phyloP scores from a whole-genome alignment of 2,113 vertebrate genomes.

The Mionectes macconnelli region DNA sequence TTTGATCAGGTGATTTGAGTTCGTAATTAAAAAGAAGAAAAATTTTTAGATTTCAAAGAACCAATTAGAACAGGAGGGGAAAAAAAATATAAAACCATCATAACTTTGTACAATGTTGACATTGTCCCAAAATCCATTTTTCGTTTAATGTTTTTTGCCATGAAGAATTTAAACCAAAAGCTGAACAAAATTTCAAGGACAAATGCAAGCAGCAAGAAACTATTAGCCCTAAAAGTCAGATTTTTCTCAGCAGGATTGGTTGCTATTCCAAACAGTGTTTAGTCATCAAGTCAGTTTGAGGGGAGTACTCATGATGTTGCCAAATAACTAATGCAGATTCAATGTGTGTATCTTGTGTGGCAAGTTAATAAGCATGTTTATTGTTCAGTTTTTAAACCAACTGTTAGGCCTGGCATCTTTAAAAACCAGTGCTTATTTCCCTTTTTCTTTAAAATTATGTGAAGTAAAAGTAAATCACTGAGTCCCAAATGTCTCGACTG shows the following conservation, averaged over 20 bases:
- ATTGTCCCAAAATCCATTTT: background rate
- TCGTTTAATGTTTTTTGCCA: background rate
- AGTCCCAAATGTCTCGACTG: background rate
- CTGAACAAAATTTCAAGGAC: background rate
- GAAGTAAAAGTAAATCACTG: background rate
- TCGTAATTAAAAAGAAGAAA: background rate
- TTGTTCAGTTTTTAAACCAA: conserved; percentile 27
- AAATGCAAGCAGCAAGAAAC: background rate
- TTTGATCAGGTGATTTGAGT: background rate
- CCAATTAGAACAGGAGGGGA: accelerated
- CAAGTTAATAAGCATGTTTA: background rate
- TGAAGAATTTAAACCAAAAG: background rate
- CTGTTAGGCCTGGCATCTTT: conserved; percentile 3
- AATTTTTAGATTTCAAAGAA: background rate
- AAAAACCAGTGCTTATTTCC: background rate
- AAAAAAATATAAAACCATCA: accelerated
- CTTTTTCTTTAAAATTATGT: background rate
- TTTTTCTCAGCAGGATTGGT: background rate
- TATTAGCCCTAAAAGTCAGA: background rate
- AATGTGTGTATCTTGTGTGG: background rate
- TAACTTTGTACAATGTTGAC: background rate
- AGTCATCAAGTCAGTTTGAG: conserved; percentile 29
- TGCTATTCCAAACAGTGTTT: conserved; percentile 12
- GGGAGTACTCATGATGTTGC: background rate
- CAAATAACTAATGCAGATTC: conserved; percentile 4